Conservation (phyloP, 2,888 invertebrate genomes). For the Hybos culiciformis region DNA sequence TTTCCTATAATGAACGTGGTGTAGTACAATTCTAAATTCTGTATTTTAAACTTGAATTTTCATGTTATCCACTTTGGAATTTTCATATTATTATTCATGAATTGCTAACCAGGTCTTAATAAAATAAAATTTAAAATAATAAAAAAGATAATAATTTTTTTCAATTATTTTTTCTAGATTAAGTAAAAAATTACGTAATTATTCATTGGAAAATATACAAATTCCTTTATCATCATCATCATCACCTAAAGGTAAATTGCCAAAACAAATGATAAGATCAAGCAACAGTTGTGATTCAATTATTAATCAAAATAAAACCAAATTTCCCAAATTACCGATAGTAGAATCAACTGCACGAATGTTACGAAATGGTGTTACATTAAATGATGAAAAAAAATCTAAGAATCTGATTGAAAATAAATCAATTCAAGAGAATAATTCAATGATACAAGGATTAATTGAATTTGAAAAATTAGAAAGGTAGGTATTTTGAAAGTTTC, state of each 20-base stretch:
- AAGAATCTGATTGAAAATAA: no score
- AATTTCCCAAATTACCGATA: constrained; percentile 20
- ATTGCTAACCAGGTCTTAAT: no score
- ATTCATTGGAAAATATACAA: constrained; percentile 13
- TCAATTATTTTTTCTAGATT: constrained; percentile 9
- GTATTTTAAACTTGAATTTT: no score
- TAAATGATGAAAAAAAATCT: constrained; percentile 11
- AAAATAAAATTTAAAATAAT: not conserved
- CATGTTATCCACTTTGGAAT: no score
- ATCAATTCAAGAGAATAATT: no score
- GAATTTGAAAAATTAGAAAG: no score
- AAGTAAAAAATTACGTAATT: constrained; percentile 11
- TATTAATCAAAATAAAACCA: not conserved
- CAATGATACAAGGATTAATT: no score
- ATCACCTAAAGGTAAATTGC: not conserved
- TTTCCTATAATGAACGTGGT: no score
- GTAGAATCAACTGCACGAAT: constrained; percentile 22
- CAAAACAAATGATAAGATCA: constrained; percentile 13
- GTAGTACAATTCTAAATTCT: no score
- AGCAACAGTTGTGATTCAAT: constrained; percentile 21
- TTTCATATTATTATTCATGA: no score
- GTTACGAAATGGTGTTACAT: constrained; percentile 20
- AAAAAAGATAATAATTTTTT: not conserved
- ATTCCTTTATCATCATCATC: no score
- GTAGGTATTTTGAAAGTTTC: no score